Evolutionary conservation across 2,113 vertebrate genomes (phyloP).

Genomic region (Hucho hucho): DNA sequence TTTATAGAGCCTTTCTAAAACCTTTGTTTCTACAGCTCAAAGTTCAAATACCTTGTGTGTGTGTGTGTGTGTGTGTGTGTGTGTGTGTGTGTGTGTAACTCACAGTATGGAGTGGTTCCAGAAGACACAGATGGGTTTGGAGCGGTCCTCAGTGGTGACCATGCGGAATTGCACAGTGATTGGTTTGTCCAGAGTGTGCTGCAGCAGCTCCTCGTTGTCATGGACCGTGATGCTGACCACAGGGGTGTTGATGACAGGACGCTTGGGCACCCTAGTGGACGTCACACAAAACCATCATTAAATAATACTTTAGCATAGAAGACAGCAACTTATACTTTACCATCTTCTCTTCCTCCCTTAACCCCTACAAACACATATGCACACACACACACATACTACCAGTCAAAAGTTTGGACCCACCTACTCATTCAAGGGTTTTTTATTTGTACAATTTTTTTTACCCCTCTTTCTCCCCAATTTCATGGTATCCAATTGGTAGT

Average conservation of each 20-base stretch:
- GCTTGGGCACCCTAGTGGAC: slow-evolving; percentile 85
- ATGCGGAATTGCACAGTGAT: slow-evolving; percentile 93
- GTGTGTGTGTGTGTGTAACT: slow-evolving; percentile 46
- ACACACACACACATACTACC: too few species aligned
- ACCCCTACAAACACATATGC: too few species aligned
- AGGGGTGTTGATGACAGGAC: slow-evolving; percentile 89
- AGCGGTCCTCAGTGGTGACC: slow-evolving; percentile 87
- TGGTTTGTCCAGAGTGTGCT: slow-evolving; percentile 80
- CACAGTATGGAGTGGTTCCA: slow-evolving; percentile 94
- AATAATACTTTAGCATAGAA: too few species aligned
- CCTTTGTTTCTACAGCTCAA: background rate
- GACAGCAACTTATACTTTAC: too few species aligned
- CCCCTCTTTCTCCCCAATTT: too few species aligned
- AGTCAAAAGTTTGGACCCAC: too few species aligned
- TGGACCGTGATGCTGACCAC: slow-evolving; percentile 92
- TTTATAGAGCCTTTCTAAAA: background rate
- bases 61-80: background rate
- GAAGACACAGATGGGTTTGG: slow-evolving; percentile 96
- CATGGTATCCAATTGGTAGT: too few species aligned
- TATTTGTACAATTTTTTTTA: too few species aligned
- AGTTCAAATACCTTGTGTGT: background rate
- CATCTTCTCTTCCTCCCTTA: too few species aligned
- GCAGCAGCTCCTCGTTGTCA: slow-evolving; percentile 73
- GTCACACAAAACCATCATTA: background rate
- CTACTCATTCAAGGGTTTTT: too few species aligned